These are phyloP conservation scores for Andrena minutula DNA, from an alignment of 2,888 invertebrate genomes.

Conservation along the genomic window DNA sequence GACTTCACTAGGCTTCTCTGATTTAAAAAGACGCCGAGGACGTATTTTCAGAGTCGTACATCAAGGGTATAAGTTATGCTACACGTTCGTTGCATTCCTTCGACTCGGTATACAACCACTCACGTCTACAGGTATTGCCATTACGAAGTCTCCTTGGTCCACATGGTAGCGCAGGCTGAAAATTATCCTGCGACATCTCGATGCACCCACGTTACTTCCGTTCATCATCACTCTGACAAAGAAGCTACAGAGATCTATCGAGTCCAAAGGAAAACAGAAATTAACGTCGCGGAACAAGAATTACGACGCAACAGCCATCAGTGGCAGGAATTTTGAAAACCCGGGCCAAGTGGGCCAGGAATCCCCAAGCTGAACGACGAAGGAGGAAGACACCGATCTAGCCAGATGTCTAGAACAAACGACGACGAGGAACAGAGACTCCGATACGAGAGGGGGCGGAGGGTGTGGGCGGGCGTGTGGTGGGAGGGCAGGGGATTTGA, in stretches of 20 bases:
- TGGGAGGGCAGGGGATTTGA: slow-evolving; percentile 29
- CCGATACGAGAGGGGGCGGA: slow-evolving; percentile 46
- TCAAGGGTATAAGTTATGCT: too few species aligned
- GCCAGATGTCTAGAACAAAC: slow-evolving; percentile 60
- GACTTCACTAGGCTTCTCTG: too few species aligned
- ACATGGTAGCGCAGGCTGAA: too few species aligned
- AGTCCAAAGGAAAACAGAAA: too few species aligned
- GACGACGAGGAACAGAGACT: slow-evolving; percentile 47
- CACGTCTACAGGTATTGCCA: not conserved
- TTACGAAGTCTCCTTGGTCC: not conserved
- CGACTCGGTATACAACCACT: not conserved
- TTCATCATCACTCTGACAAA: not conserved
- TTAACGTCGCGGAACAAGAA: too few species aligned
- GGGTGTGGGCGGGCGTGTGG: not conserved
- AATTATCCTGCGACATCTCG: not conserved
- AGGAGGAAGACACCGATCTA: slow-evolving; percentile 45
- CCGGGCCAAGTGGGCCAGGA: not conserved
- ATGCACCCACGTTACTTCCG: not conserved
- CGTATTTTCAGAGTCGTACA: too few species aligned
- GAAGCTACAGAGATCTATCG: not conserved
- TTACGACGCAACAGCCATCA: not conserved
- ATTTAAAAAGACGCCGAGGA: too few species aligned
- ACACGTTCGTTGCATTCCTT: not conserved
- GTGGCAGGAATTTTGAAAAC: not conserved
- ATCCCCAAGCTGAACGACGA: slow-evolving; percentile 1